These are phyloP conservation scores for Tetragnatha montana DNA, from an alignment of 2,888 invertebrate species.

Conservation along the genomic window DNA sequence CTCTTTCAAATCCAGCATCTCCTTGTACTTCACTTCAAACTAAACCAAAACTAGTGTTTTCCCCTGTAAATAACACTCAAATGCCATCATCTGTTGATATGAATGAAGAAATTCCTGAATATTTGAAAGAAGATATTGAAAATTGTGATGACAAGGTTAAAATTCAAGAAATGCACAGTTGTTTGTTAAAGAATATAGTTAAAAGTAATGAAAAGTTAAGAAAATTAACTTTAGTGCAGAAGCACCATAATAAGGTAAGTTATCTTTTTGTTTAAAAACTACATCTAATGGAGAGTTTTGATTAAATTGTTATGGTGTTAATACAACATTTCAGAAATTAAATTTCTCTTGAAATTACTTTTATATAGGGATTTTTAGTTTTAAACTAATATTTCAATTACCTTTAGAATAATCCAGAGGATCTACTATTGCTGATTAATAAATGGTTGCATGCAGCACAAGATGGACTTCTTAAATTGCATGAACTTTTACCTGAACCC, in stretches of 20 bases:
- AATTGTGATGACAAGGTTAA: slow-evolving; percentile 9
- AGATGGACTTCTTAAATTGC: slow-evolving; percentile 18
- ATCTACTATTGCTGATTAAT: slow-evolving; percentile 18
- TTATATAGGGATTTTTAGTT: background rate
- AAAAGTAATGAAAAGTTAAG: slow-evolving; percentile 22
- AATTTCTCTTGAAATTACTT: too few relatives aligned
- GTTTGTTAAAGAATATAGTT: slow-evolving; percentile 4
- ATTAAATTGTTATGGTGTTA: too few relatives aligned
- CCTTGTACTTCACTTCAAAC: background rate
- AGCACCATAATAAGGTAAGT: slow-evolving; percentile 43
- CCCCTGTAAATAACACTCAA: background rate
- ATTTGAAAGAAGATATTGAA: slow-evolving; percentile 37
- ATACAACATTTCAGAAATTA: too few relatives aligned
- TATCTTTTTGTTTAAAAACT: background rate
- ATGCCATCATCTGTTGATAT: background rate
- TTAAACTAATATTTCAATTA: background rate
- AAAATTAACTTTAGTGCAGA: slow-evolving; percentile 31
- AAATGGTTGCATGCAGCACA: slow-evolving; percentile 36
- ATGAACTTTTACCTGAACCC: slow-evolving; percentile 37
- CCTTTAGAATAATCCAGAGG: slow-evolving; percentile 44
- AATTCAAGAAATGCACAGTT: slow-evolving; percentile 12
- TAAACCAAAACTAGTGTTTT: background rate
- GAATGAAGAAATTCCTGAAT: background rate
- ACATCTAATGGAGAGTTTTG: too few relatives aligned
- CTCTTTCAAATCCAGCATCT: slow-evolving; percentile 16